Evolutionary conservation across 2,888 invertebrate species (phyloP).

Genomic region (Phalera bucephala): DNA sequence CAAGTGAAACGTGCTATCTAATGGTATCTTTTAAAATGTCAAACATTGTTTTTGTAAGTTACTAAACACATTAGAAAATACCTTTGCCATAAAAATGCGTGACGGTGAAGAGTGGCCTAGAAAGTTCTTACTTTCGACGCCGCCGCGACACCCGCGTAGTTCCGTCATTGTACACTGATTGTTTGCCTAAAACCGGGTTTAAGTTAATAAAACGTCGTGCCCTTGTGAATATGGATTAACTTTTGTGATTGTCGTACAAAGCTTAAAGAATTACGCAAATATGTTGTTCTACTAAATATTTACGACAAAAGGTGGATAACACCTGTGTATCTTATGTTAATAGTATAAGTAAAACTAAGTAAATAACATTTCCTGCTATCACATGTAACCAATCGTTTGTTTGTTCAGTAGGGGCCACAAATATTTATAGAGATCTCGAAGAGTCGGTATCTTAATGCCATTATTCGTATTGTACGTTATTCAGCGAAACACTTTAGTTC

Average conservation of each 20-base stretch:
- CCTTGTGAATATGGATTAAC: conserved; percentile 18
- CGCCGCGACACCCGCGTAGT: conserved; percentile 35
- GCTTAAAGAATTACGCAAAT: background rate
- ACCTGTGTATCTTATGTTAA: background rate
- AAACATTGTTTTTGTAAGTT: too few relatives aligned
- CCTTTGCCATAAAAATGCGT: conserved; percentile 64
- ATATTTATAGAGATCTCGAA: too few relatives aligned
- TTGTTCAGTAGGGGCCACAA: too few relatives aligned
- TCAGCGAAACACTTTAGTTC: too few relatives aligned
- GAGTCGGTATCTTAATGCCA: too few relatives aligned
- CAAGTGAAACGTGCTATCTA: too few relatives aligned
- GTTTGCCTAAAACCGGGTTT: conserved; percentile 68
- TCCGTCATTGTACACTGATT: conserved; percentile 40
- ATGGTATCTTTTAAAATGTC: too few relatives aligned
- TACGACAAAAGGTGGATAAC: background rate
- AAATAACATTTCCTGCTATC: background rate
- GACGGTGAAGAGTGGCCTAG: conserved; percentile 69
- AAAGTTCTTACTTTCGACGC: conserved; percentile 74
- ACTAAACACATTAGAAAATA: conserved; percentile 38
- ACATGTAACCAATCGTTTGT: too few relatives aligned
- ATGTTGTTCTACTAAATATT: background rate
- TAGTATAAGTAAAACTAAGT: background rate
- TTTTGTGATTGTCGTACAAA: conserved; percentile 6
- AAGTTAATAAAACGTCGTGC: conserved; percentile 41
- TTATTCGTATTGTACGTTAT: too few relatives aligned